These are phyloP conservation scores for Toxotes chatareus DNA, from an alignment of 2,113 vertebrate genomes.

Conservation along the genomic window DNA sequence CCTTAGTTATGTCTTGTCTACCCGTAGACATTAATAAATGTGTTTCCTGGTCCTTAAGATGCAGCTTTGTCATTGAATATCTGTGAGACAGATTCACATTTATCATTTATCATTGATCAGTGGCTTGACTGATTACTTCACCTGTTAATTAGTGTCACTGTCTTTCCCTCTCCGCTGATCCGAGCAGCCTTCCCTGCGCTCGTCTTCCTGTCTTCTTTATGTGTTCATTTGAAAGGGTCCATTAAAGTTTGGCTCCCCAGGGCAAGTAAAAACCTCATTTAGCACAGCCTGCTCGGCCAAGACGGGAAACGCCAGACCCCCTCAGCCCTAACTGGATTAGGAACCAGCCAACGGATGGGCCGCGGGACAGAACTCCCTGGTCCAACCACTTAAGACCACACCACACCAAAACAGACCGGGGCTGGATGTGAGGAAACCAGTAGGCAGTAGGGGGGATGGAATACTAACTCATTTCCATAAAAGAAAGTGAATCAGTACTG, in stretches of 20 bases:
- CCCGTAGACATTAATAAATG: constrained; percentile 16
- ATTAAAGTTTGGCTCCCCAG: constrained; percentile 83
- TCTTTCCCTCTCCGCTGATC: constrained; percentile 35
- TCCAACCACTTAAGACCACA: constrained; percentile 75
- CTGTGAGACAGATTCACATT: constrained; percentile 17
- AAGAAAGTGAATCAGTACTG: constrained; percentile 25
- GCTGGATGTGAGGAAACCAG: constrained; percentile 46
- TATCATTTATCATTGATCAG: constrained; percentile 27
- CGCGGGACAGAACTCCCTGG: constrained; percentile 80
- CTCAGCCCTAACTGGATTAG: constrained; percentile 84
- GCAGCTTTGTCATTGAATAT: constrained; percentile 18
- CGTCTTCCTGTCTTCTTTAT: constrained; percentile 64
- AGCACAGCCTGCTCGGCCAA: constrained; percentile 80
- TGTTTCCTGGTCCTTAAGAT: constrained; percentile 7
- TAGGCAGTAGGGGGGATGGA: constrained; percentile 7
- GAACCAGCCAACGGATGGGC: constrained; percentile 84
- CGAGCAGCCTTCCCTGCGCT: constrained; percentile 28
- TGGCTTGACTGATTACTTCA: constrained; percentile 59
- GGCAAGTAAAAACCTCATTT: constrained; percentile 85
- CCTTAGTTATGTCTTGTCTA: constrained; percentile 14
- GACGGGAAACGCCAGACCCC: constrained; percentile 84
- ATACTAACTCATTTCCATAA: constrained; percentile 53
- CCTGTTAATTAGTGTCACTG: constrained; percentile 70
- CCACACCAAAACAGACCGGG: constrained; percentile 57
- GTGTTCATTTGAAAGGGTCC: constrained; percentile 80